Base-by-base conservation (phyloP, 2,113 vertebrate genomes). In the Felis catus region DNA sequence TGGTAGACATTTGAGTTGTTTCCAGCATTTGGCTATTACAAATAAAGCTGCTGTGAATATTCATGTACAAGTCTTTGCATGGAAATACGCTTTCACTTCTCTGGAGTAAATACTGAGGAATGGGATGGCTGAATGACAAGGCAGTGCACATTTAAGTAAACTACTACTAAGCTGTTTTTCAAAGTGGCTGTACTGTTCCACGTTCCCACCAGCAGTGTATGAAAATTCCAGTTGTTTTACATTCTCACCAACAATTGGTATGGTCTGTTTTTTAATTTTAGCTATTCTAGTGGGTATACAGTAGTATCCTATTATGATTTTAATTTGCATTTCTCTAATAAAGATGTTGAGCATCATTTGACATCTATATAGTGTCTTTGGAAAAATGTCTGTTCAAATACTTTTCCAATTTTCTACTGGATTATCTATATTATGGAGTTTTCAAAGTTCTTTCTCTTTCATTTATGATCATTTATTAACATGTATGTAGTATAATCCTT, bases 251-350 rank as follows among this genome's bases (percentile, higher is more conserved):
- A 96, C 27, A 91, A 61, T 21, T 65, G 53, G 4, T 53, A 83
- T 48, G 13, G 33, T 89, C 36, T 48, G 15, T 48, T 86, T 89
- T 92, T 83, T 45, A 39, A 95, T 90, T 93, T 80, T 65, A 88
- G 51, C 23, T 36, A 94, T 84, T 82, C 16, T 95, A 41, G 27
- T 76, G 21, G 31, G 16, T 51, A 89, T 12, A 87, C 9, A 8
- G 19, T 76, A 61, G 10, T 78, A 93, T 80, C 18, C 36, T 82
- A 66, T 51, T 31, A 45, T 81, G 53, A 83, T 45, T 76, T 97
- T 89, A 89, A 89, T 79, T 96, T 92, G 15, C 6, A 91, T 63
- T 74, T 83, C 23, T 19, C 14, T 92, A 93, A 96, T 95, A 79
- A 95, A 63, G 7, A 83, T 63, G 5, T 45, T n/a, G 12, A 83